Evolutionary conservation across 2,888 invertebrate genomes (phyloP), one percentile per base, ranked within the genome.

Genomic region (Hemistola chrysoprasaria): DNA sequence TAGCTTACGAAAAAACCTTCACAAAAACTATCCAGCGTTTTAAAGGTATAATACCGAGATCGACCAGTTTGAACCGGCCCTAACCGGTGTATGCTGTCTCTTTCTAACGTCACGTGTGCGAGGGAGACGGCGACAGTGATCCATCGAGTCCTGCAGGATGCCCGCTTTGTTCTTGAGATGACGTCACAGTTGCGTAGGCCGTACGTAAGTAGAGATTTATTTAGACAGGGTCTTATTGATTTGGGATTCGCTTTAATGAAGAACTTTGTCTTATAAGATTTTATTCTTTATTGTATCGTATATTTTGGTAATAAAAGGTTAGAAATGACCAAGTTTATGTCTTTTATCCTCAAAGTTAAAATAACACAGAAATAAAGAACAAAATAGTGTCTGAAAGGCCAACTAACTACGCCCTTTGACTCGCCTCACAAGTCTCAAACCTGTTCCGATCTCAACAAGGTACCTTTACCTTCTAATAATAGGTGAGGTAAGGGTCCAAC

Each of bases 131-230:
- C 8, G 1, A 48, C 44, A 53, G 54, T 50, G 53, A 55, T 43
- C 39, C 41, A 39, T 45, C 64, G 24, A 33, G 51, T 51, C 56
- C 53, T 53, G 44, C 28, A 53, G 48, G 50, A 59, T 43, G 37
- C 38, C 32, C 32, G 43, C 52, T 48, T 50, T 51, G 52, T 41
- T 36, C 23, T 26, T 11, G 10, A 32, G 41, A 41, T 26, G 29
- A 25, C 34, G 34, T 34, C 16, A 29, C 23, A 8, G 20, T 21
- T 21, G 16, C 16, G 16, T 16, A 16, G 16, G 16, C 16, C 16
- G 16, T 16, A 4, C 16, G 16, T 2, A 3, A n/a, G n/a, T n/a
- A n/a, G n/a, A 16, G 3, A 16, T 16, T 16, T 16, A 16, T 16
- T 16, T 16, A 16, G 16, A 16, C 16, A 16, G 4, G 16, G 16